These are phyloP conservation scores for Siniperca scherzeri DNA, from an alignment of 2,797 vertebrate species.

Conservation along the genomic window DNA sequence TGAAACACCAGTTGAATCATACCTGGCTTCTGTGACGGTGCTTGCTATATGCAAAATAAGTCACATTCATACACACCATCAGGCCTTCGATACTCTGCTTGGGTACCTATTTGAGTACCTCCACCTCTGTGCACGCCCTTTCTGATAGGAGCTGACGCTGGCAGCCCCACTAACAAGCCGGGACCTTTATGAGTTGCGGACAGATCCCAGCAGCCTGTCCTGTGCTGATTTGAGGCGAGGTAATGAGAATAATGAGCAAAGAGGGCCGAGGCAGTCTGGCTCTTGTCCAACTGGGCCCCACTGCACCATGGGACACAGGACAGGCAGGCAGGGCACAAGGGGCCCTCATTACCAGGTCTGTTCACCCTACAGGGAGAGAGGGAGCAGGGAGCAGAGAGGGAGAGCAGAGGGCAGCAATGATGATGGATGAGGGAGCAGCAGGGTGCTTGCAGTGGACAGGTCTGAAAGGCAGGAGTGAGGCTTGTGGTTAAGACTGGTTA, in stretches of 20 bases:
- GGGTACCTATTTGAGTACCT: constrained; percentile 64
- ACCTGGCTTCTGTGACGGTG: constrained; percentile 49
- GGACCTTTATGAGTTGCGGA: constrained; percentile 86
- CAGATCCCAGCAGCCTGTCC: constrained; percentile 87
- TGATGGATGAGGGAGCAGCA: constrained; percentile 81
- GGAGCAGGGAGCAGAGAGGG: constrained; percentile 58
- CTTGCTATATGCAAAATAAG: constrained; percentile 36
- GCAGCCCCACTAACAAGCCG: constrained; percentile 79
- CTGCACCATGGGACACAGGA: constrained; percentile 85
- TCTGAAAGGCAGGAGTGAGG: constrained; percentile 67
- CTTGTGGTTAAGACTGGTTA: constrained; percentile 59
- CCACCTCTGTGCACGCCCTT: constrained; percentile 65
- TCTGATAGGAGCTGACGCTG: constrained; percentile 69
- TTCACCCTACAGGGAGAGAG: constrained; percentile 70
- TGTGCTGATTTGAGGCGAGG: constrained; percentile 83
- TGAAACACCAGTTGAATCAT: constrained; percentile 66
- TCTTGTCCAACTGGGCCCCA: constrained; percentile 82
- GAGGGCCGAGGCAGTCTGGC: constrained; percentile 78
- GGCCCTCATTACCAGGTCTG: constrained; percentile 83
- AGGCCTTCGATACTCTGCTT: constrained; percentile 36
- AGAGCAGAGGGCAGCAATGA: constrained; percentile 69
- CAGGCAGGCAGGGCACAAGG: constrained; percentile 83
- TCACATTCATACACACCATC: constrained; percentile 29
- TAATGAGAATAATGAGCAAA: constrained; percentile 90
- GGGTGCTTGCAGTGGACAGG: constrained; percentile 68